These are phyloP conservation scores for Tyrophagus putrescentiae DNA, from an alignment of 1,140 invertebrate genomes.

Conservation along the genomic window DNA sequence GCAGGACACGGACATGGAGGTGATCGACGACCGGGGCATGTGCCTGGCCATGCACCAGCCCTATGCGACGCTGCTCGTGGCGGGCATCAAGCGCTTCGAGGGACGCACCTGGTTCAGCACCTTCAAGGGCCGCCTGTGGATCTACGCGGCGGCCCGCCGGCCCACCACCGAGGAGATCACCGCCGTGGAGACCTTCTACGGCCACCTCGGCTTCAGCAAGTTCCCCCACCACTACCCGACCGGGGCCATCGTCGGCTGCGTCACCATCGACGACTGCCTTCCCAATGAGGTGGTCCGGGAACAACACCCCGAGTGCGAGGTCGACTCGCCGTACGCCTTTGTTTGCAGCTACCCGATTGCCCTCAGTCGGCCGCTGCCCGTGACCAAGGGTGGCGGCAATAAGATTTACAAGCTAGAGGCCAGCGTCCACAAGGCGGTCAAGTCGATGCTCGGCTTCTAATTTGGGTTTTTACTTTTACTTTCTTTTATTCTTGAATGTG, in stretches of 20 bases:
- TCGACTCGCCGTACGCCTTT: constrained; percentile 74
- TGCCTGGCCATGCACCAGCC: constrained; percentile 93
- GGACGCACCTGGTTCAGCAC: constrained; percentile 80
- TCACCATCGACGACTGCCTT: constrained; percentile 65
- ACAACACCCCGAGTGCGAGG: constrained; percentile 65
- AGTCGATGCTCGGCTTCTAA: constrained; percentile 35
- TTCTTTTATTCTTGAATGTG: no score
- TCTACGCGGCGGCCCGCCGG: constrained; percentile 64
- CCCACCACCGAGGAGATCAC: constrained; percentile 53
- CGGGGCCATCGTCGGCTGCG: constrained; percentile 74
- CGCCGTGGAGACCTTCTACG: constrained; percentile 53
- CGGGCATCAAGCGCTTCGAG: constrained; percentile 86
- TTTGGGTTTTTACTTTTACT: no score
- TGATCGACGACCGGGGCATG: constrained; percentile 71
- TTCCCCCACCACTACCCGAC: constrained; percentile 71
- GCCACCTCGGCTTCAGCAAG: constrained; percentile 33
- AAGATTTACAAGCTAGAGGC: constrained; percentile 46
- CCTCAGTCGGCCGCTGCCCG: constrained; percentile 34
- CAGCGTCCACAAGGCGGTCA: constrained; percentile 58
- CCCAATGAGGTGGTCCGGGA: constrained; percentile 64
- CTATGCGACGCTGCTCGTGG: constrained; percentile 74
- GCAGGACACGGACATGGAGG: constrained; percentile 66
- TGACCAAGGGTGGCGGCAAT: background rate
- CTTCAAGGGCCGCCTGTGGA: constrained; percentile 82
- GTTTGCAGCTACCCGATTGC: constrained; percentile 70